A percentile compares a stretch with the other conserved stretches of the same genome.
phyloP scores from a whole-genome alignment of 2,113 vertebrate genomes.

The Galemys pyrenaicus region DNA sequence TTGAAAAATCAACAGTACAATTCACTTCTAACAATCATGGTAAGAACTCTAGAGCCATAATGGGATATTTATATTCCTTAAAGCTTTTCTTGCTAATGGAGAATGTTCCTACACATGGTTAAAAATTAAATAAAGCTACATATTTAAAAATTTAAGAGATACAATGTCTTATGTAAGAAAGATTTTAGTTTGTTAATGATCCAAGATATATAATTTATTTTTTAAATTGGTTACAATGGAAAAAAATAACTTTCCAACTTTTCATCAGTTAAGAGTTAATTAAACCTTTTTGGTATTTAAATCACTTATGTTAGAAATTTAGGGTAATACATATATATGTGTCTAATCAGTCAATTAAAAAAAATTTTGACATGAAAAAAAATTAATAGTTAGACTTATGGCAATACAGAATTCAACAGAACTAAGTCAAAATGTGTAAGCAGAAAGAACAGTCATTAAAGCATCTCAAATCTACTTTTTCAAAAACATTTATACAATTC shows the following conservation, averaged over 20 bases:
- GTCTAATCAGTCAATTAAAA: conserved; percentile 16
- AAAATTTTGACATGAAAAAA: background rate
- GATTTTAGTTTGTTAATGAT: background rate
- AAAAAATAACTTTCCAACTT: background rate
- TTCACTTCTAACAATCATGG: background rate
- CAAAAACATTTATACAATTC: background rate
- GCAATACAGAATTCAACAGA: background rate
- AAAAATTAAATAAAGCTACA: background rate
- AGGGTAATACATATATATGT: background rate
- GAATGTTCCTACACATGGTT: background rate
- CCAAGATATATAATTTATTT: background rate
- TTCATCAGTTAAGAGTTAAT: background rate
- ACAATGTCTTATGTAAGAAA: background rate
- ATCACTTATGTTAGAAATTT: background rate
- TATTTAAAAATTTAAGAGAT: background rate
- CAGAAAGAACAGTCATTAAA: background rate
- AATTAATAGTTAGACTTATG: background rate
- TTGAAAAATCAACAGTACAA: background rate
- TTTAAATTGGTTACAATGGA: background rate
- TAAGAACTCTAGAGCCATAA: background rate
- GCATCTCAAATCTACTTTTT: background rate
- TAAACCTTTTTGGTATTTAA: background rate
- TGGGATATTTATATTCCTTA: background rate
- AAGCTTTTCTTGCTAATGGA: background rate
- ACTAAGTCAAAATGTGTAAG: background rate